Percentiles rank a stretch among this genome's conserved stretches.
Evolutionary conservation across 2,888 invertebrate species (phyloP).

Genomic region (Encarsia formosa): DNA sequence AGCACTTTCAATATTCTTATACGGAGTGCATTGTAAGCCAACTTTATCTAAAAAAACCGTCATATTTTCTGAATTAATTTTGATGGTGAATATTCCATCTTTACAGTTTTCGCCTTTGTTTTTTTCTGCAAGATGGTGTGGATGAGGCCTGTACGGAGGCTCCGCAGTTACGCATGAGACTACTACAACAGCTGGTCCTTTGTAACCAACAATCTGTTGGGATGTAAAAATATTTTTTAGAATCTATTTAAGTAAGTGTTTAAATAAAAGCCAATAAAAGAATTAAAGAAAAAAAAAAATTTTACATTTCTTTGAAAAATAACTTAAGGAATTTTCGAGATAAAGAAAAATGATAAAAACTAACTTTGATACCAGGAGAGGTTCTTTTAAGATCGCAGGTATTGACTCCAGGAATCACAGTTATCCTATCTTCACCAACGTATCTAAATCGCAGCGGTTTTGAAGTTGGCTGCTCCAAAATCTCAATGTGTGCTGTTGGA

Average conservation of each 20-base stretch:
- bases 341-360: too few relatives aligned
- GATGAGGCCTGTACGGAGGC: conserved; percentile 78
- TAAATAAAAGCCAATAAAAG: neutral
- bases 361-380: conserved; percentile 85
- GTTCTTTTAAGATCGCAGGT: conserved; percentile 89
- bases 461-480: conserved; percentile 87
- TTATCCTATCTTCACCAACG: conserved; percentile 93
- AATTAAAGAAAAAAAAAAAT: neutral
- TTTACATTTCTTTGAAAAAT: too few relatives aligned
- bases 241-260: too few relatives aligned
- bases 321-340: too few relatives aligned
- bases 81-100: conserved; percentile 85
- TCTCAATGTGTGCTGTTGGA: conserved; percentile 67
- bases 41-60: conserved; percentile 83
- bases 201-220: conserved; percentile 66
- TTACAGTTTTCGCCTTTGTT: conserved; percentile 91
- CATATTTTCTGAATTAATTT: conserved; percentile 68
- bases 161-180: conserved; percentile 95
- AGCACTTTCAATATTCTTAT: conserved; percentile 84
- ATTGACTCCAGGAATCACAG: conserved; percentile 88
- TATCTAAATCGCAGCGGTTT: conserved; percentile 88
- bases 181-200: conserved; percentile 81
- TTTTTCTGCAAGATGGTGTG: conserved; percentile 91
- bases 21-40: conserved; percentile 95
- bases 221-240: too few relatives aligned